phyloP scores from a whole-genome alignment of 2,113 vertebrate genomes.

The Scomber japonicus region DNA sequence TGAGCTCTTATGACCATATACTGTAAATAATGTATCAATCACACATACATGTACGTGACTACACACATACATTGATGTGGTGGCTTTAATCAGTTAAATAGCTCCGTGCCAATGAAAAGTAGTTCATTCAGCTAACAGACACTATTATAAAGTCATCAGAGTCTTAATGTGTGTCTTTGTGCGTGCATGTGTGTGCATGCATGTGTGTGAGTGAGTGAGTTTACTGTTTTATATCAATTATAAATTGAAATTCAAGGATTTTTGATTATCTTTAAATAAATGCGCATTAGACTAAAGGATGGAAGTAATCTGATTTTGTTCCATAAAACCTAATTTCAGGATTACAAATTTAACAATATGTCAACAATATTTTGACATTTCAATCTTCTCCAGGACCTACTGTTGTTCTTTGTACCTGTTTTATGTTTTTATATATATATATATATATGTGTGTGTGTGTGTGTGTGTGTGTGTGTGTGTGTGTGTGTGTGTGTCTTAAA shows the following conservation, averaged over 20 bases:
- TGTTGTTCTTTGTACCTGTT: background rate
- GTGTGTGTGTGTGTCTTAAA: too few relatives aligned
- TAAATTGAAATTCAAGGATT: background rate
- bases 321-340: background rate
- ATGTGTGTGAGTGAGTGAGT: too few relatives aligned
- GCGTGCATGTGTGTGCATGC: background rate
- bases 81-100: conserved; percentile 76
- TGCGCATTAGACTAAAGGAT: background rate
- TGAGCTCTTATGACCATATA: conserved; percentile 43
- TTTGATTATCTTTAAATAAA: conserved; percentile 6
- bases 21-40: conserved; percentile 61
- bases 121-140: conserved; percentile 43
- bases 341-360: background rate
- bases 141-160: conserved; percentile 67
- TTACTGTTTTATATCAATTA: too few relatives aligned
- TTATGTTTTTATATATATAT: background rate
- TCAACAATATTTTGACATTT: background rate
- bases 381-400: background rate
- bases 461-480: too few relatives aligned
- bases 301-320: background rate
- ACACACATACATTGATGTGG: conserved; percentile 66
- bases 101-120: conserved; percentile 42
- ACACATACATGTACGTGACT: conserved; percentile 31
- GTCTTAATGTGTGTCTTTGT: conserved; percentile 2
- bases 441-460: too few relatives aligned